Evolutionary conservation across 1,140 invertebrate species (phyloP).

Genomic region (Drosophila teissieri): DNA sequence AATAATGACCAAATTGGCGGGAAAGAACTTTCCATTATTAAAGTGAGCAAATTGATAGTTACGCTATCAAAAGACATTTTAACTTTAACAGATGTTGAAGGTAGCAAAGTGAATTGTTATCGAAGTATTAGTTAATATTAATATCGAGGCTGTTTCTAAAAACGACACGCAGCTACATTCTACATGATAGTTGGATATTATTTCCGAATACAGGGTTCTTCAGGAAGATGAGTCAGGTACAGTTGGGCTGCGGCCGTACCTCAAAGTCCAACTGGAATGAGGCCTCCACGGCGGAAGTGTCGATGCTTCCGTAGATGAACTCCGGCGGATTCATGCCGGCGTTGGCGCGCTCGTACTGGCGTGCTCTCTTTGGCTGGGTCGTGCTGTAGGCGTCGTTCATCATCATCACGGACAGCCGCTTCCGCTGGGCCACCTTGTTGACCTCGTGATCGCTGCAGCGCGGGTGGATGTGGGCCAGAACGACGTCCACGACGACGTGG

Average conservation of each 20-base stretch:
- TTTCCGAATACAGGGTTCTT: not conserved
- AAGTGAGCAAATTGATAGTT: too few species aligned
- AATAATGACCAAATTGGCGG: not conserved
- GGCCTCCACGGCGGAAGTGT: conserved; percentile 20
- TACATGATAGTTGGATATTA: not conserved
- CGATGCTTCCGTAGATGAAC: conserved; percentile 50
- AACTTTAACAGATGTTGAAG: too few species aligned
- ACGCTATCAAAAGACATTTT: too few species aligned
- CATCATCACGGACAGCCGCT: conserved; percentile 66
- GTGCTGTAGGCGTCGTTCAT: conserved; percentile 68
- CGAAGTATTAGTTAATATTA: too few species aligned
- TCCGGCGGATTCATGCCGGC: conserved; percentile 65
- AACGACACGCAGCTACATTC: not conserved
- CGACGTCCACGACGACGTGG: conserved; percentile 66
- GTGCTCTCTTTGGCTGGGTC: conserved; percentile 64
- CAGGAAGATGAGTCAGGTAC: not conserved
- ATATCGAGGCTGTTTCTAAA: too few species aligned
- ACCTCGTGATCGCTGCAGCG: conserved; percentile 75
- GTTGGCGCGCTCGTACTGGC: conserved; percentile 61
- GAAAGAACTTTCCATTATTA: too few species aligned
- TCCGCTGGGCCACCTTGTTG: conserved; percentile 74
- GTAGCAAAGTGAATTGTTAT: too few species aligned
- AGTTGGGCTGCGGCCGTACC: conserved; percentile 27
- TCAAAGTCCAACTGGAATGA: conserved; percentile 68
- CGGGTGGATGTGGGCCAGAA: conserved; percentile 63